A percentile compares a stretch with the other conserved stretches of the same genome.
Evolutionary conservation across 2,888 invertebrate genomes (phyloP).

Genomic region (Agonum fuliginosum): DNA sequence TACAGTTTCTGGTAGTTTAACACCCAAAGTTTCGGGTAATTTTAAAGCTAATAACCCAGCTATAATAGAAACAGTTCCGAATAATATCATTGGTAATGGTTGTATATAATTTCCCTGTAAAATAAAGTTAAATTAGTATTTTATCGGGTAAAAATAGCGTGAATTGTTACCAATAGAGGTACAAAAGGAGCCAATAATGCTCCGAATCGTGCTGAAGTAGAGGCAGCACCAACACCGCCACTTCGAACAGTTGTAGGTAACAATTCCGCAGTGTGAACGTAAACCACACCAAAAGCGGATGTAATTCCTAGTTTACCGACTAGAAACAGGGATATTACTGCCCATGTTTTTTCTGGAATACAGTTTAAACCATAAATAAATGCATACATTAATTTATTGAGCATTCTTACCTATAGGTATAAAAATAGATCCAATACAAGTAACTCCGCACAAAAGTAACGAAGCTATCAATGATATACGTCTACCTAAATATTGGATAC

Average conservation of each 20-base stretch:
- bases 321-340: constrained; percentile 76
- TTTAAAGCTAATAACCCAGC: constrained; percentile 75
- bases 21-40: constrained; percentile 79
- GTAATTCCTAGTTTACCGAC: constrained; percentile 80
- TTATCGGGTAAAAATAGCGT: constrained; percentile 56
- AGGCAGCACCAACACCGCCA: constrained; percentile 77
- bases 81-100: constrained; percentile 75
- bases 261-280: constrained; percentile 78
- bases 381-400: constrained; percentile 3
- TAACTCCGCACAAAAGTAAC: constrained; percentile 74
- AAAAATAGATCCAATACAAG: constrained; percentile 76
- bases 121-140: constrained; percentile 52
- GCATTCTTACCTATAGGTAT: constrained; percentile 72
- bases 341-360: constrained; percentile 73
- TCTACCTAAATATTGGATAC: constrained; percentile 74
- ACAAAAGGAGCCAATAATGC: constrained; percentile 79
- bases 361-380: background rate
- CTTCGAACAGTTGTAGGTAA: constrained; percentile 75
- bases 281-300: constrained; percentile 78
- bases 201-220: constrained; percentile 77
- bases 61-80: constrained; percentile 74
- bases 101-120: constrained; percentile 74
- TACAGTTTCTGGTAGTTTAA: constrained; percentile 78
- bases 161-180: constrained; percentile 74
- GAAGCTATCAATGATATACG: constrained; percentile 74